Percentiles rank a stretch among this genome's conserved stretches.
phyloP scores from a whole-genome alignment of 2,113 vertebrate species.

The Coryphaenoides rupestris region DNA sequence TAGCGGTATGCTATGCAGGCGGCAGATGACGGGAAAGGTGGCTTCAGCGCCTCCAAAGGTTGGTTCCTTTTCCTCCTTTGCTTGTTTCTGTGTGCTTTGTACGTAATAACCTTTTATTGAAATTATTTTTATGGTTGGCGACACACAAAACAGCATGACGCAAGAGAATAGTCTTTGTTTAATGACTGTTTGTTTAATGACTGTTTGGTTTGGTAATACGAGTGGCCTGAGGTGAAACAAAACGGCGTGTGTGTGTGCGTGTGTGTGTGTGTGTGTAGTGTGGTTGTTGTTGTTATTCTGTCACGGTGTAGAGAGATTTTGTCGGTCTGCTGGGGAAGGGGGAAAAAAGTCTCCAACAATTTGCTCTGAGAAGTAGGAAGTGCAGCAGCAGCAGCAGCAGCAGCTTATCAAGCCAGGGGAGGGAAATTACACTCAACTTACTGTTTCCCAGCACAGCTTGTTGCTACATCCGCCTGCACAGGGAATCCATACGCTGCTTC shows the following conservation, averaged over 20 bases:
- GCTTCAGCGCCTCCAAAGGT: conserved; percentile 63
- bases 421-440: neutral
- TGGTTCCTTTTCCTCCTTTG: conserved; percentile 27
- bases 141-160: neutral
- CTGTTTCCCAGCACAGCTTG: neutral
- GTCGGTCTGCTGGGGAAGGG: conserved; percentile 25
- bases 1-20: conserved; percentile 41
- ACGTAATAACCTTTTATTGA: conserved; percentile 9
- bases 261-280: neutral
- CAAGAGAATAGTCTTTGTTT: neutral
- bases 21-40: conserved; percentile 37
- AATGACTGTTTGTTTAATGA: too few species aligned
- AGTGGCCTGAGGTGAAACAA: too few species aligned
- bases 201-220: too few species aligned
- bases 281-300: conserved; percentile 29
- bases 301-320: conserved; percentile 20
- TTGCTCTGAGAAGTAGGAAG: conserved; percentile 1
- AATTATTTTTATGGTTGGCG: neutral
- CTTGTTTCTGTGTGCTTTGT: conserved; percentile 26
- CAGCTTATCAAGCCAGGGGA: neutral
- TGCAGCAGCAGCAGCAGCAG: too few species aligned
- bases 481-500: too few species aligned
- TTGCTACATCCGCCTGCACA: too few species aligned
- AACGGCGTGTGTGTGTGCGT: too few species aligned
- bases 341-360: neutral